Percentiles rank a stretch among this genome's conserved stretches.
These are phyloP conservation scores for Teleogryllus oceanicus DNA, from an alignment of 2,888 invertebrate genomes.

Conservation along the genomic window DNA sequence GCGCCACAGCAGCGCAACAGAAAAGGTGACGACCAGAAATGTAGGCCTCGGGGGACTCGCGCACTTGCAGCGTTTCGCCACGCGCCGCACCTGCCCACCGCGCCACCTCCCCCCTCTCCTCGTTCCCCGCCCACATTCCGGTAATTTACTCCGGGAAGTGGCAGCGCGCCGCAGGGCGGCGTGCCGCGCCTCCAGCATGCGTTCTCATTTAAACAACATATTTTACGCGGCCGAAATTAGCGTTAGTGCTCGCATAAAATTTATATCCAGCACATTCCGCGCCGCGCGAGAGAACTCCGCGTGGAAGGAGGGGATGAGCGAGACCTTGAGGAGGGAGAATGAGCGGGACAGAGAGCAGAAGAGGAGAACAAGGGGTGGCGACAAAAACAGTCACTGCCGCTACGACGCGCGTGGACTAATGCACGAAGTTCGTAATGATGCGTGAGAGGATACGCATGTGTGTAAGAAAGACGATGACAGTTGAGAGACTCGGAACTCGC, in stretches of 20 bases:
- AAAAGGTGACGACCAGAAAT: not conserved
- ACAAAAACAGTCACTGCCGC: not conserved
- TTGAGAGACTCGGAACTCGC: too few relatives aligned
- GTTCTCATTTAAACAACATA: slow-evolving; percentile 18
- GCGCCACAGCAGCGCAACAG: not conserved
- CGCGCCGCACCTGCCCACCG: not conserved
- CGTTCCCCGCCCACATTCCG: not conserved
- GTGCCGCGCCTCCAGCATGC: not conserved
- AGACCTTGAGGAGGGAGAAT: not conserved
- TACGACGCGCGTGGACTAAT: not conserved
- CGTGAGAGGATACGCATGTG: not conserved
- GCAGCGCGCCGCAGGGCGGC: not conserved
- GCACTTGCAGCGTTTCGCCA: not conserved
- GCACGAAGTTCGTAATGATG: not conserved
- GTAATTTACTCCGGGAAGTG: not conserved
- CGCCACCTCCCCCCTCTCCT: not conserved
- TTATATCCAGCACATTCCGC: not conserved
- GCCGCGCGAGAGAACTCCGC: not conserved
- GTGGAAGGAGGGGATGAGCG: not conserved
- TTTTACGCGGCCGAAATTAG: not conserved
- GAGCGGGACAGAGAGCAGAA: not conserved
- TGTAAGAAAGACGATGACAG: too few relatives aligned
- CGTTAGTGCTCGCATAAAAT: slow-evolving; percentile 8
- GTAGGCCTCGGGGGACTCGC: not conserved
- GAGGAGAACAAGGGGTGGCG: not conserved